phyloP scores from a whole-genome alignment of 2,113 vertebrate genomes.

The Ophiodon elongatus region DNA sequence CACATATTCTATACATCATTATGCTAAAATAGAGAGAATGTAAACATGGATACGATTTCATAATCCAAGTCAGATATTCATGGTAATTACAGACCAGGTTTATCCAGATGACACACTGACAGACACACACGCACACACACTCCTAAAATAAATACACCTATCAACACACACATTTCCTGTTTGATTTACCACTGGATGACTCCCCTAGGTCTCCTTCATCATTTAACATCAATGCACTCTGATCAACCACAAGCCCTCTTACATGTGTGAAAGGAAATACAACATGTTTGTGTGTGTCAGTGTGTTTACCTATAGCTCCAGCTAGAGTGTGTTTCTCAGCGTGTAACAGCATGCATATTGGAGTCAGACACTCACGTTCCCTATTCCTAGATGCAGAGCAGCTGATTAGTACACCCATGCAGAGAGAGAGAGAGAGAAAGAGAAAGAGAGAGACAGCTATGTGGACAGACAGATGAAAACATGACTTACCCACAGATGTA shows the following conservation, averaged over 20 bases:
- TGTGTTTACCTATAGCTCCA: slow-evolving; percentile 44
- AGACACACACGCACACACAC: slow-evolving; percentile 15
- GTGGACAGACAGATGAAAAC: slow-evolving; percentile 17
- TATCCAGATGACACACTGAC: slow-evolving; percentile 30
- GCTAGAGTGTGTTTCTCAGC: slow-evolving; percentile 23
- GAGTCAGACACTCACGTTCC: slow-evolving; percentile 35
- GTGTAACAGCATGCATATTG: slow-evolving; percentile 28
- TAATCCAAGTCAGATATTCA: background rate
- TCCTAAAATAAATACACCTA: background rate
- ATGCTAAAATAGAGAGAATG: background rate
- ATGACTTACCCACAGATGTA: slow-evolving; percentile 71
- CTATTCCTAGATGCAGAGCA: slow-evolving; percentile 20
- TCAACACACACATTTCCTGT: background rate
- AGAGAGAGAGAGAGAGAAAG: slow-evolving; percentile 13
- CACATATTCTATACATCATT: background rate
- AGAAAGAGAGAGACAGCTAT: background rate
- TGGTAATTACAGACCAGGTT: slow-evolving; percentile 31
- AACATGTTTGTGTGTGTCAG: slow-evolving; percentile 16
- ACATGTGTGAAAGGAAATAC: slow-evolving; percentile 11
- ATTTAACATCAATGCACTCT: background rate
- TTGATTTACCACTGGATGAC: slow-evolving; percentile 19
- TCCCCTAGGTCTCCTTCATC: slow-evolving; percentile 14
- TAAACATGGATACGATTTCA: background rate
- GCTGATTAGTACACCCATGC: slow-evolving; percentile 37
- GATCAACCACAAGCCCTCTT: slow-evolving; percentile 1